phyloP scores from a whole-genome alignment of 2,797 vertebrate genomes.

The Pangasius krempfi region DNA sequence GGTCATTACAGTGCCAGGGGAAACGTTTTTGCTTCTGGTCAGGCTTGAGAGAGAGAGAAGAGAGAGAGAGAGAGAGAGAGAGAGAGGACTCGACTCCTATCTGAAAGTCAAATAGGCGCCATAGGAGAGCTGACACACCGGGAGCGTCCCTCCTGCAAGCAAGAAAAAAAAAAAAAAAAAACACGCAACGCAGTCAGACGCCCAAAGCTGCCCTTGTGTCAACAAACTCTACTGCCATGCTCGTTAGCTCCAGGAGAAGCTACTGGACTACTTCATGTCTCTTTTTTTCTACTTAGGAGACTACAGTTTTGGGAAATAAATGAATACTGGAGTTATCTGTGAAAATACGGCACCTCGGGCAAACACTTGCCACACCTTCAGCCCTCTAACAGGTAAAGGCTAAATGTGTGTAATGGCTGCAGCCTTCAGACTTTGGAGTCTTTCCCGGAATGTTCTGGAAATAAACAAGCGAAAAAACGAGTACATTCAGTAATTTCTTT shows the following conservation, averaged over 20 bases:
- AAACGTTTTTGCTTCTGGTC: slow-evolving; percentile 42
- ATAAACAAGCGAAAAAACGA: background rate
- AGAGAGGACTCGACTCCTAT: slow-evolving; percentile 44
- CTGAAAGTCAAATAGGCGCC: slow-evolving; percentile 66
- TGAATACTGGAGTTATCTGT: slow-evolving; percentile 65
- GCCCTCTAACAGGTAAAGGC: slow-evolving; percentile 72
- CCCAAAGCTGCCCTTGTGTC: slow-evolving; percentile 13
- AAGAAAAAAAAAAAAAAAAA: background rate
- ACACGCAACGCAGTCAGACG: background rate
- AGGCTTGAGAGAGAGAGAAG: background rate
- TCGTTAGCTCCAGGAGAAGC: slow-evolving; percentile 33
- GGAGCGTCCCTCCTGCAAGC: slow-evolving; percentile 58
- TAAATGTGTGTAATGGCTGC: background rate
- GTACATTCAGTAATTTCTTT: background rate
- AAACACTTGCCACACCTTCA: slow-evolving; percentile 76
- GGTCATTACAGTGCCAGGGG: slow-evolving; percentile 55
- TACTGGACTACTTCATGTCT: slow-evolving; percentile 34
- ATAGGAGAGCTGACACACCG: slow-evolving; percentile 68
- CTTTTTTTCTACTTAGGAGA: slow-evolving; percentile 37
- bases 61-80: background rate
- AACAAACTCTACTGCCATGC: slow-evolving; percentile 27
- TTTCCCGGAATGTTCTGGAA: background rate
- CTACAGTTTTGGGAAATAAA: slow-evolving; percentile 59
- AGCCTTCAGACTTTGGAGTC: background rate
- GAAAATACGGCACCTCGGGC: slow-evolving; percentile 71